Conservation (phyloP, 2,113 vertebrate species). For the Gavialis gangeticus region DNA sequence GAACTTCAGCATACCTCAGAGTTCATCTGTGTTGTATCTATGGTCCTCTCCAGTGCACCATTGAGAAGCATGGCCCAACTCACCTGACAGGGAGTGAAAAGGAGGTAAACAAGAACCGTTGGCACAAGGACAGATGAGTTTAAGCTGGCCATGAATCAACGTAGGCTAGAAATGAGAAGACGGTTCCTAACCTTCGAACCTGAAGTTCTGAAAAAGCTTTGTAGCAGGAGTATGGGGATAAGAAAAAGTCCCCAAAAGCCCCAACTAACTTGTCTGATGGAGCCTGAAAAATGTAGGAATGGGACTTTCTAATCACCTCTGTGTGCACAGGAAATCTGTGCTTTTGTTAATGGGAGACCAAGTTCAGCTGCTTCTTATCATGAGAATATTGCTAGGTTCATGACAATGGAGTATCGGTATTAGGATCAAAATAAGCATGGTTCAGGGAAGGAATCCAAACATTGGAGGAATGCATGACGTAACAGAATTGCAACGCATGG, state of each 20-base stretch:
- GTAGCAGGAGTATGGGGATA: no score
- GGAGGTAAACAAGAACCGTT: neutral
- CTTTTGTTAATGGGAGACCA: neutral
- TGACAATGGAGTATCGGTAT: neutral
- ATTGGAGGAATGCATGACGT: rapidly evolving
- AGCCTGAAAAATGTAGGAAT: no score
- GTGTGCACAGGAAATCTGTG: neutral
- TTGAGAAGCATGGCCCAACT: no score
- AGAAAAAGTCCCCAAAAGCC: no score
- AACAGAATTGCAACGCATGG: neutral
- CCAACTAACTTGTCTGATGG: no score
- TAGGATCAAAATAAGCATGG: neutral
- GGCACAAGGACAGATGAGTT: neutral
- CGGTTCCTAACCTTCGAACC: neutral
- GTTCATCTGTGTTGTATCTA: no score
- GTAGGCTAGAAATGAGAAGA: neutral
- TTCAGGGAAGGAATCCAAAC: neutral
- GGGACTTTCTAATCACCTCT: neutral
- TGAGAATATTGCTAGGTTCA: neutral
- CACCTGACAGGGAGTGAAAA: neutral
- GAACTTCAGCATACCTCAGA: no score
- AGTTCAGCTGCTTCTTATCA: neutral
- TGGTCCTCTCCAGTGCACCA: no score
- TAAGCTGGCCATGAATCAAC: constrained; percentile 7
- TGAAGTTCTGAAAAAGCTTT: no score